These are phyloP conservation scores for Asarcornis scutulata DNA, from an alignment of 2,113 vertebrate genomes.

Conservation along the genomic window DNA sequence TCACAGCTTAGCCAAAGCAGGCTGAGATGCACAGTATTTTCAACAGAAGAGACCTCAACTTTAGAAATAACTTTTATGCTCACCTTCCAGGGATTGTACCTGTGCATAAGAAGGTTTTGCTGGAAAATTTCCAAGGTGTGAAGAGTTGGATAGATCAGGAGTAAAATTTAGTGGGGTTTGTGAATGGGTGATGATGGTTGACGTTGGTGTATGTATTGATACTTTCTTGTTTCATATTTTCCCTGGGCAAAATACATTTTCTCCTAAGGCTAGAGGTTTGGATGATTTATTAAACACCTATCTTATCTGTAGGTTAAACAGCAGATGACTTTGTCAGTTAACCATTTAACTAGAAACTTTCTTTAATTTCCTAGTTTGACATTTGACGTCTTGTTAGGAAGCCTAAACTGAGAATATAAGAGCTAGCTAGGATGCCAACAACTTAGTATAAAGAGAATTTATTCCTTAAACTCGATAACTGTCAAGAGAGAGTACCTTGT, in stretches of 20 bases:
- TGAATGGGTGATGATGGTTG: neutral
- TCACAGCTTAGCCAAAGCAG: neutral
- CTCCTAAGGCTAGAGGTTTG: neutral
- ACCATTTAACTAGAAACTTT: constrained; percentile 4
- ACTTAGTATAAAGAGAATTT: neutral
- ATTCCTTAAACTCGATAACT: neutral
- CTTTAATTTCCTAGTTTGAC: neutral
- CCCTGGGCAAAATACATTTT: neutral
- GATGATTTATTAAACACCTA: neutral
- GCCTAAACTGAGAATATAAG: neutral
- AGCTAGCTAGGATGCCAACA: constrained; percentile 6
- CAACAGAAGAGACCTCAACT: neutral
- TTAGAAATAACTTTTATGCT: neutral
- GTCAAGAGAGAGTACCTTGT: neutral
- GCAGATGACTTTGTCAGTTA: neutral
- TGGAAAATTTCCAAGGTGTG: neutral
- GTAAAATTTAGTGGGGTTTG: neutral
- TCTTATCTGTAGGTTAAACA: neutral
- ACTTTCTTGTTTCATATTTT: neutral
- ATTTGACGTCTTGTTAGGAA: neutral
- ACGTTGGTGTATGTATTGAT: neutral
- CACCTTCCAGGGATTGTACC: accelerated
- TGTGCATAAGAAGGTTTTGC: neutral
- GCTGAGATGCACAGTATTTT: neutral
- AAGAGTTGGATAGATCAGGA: neutral